A percentile compares a stretch with the other conserved stretches of the same genome.
These are phyloP conservation scores for Paraplagusia blochii DNA, from an alignment of 2,113 vertebrate genomes.

Conservation along the genomic window DNA sequence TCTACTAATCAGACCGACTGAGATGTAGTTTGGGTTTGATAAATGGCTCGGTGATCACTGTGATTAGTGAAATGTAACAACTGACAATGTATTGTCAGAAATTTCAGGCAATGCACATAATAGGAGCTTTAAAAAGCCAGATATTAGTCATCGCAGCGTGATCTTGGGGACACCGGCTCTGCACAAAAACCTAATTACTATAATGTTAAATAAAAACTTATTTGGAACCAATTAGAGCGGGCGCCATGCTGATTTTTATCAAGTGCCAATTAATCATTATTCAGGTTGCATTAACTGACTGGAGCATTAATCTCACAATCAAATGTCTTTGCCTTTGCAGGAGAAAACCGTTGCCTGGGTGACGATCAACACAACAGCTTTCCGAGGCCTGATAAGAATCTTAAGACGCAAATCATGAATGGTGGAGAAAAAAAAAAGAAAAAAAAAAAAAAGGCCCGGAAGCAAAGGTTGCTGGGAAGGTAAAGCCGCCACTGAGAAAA, in stretches of 20 bases:
- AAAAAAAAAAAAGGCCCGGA: conserved; percentile 13
- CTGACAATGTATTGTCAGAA: conserved; percentile 12
- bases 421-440: too few relatives aligned
- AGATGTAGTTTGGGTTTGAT: too few relatives aligned
- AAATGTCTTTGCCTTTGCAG: conserved; percentile 21
- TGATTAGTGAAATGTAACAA: background rate
- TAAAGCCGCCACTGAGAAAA: background rate
- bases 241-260: conserved; percentile 37
- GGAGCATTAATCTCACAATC: conserved; percentile 46
- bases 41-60: conserved; percentile 3
- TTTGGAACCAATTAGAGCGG: conserved; percentile 32
- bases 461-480: background rate
- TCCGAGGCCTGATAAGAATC: conserved; percentile 21
- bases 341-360: conserved; percentile 20
- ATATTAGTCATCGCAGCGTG: conserved; percentile 21
- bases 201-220: conserved; percentile 25
- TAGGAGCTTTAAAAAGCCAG: conserved; percentile 12
- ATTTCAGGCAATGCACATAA: conserved; percentile 23
- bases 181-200: conserved; percentile 31
- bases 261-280: conserved; percentile 58
- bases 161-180: conserved; percentile 5
- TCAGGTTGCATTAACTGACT: conserved; percentile 41
- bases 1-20: background rate
- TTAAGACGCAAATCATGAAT: conserved; percentile 4
- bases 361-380: conserved; percentile 44